Evolutionary conservation across 1,140 invertebrate species (phyloP).

Genomic region (Bombus balteatus): DNA sequence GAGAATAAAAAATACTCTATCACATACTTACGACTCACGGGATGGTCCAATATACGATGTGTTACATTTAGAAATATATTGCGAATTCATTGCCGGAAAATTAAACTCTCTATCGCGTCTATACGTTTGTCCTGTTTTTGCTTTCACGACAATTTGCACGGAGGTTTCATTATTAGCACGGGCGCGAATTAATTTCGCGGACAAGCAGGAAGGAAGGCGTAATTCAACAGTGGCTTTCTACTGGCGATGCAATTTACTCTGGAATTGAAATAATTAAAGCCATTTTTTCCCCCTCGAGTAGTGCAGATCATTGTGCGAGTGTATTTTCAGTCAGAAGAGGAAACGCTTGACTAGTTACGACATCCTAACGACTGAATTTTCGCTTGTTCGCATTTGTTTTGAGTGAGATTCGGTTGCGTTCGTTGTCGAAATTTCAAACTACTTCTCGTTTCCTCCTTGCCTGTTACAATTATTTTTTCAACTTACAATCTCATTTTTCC

Average conservation of each 20-base stretch:
- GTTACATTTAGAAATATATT: too few relatives aligned
- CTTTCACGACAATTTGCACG: constrained; percentile 57
- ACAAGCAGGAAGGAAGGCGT: constrained; percentile 73
- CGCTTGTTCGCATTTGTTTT: not conserved
- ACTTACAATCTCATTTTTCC: not conserved
- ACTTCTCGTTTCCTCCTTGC: not conserved
- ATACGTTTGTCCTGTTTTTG: not conserved
- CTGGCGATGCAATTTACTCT: constrained; percentile 67
- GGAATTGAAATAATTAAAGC: constrained; percentile 74
- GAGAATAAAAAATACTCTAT: too few relatives aligned
- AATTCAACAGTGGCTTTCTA: constrained; percentile 69
- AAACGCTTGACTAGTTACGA: constrained; percentile 55
- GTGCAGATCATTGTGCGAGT: constrained; percentile 62
- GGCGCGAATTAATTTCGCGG: constrained; percentile 70
- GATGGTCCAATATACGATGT: too few relatives aligned
- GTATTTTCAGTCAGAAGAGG: constrained; percentile 43
- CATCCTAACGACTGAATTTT: constrained; percentile 42
- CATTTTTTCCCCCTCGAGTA: constrained; percentile 26
- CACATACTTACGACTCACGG: too few relatives aligned
- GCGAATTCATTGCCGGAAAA: too few relatives aligned
- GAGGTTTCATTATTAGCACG: constrained; percentile 62
- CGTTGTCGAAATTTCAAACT: not conserved
- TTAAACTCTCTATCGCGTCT: too few relatives aligned
- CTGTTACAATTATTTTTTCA: not conserved
- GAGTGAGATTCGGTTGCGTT: not conserved